A percentile compares a stretch with the other conserved stretches of the same genome.
Conservation (phyloP, 1,140 invertebrate species). For the Drosophila santomea region DNA sequence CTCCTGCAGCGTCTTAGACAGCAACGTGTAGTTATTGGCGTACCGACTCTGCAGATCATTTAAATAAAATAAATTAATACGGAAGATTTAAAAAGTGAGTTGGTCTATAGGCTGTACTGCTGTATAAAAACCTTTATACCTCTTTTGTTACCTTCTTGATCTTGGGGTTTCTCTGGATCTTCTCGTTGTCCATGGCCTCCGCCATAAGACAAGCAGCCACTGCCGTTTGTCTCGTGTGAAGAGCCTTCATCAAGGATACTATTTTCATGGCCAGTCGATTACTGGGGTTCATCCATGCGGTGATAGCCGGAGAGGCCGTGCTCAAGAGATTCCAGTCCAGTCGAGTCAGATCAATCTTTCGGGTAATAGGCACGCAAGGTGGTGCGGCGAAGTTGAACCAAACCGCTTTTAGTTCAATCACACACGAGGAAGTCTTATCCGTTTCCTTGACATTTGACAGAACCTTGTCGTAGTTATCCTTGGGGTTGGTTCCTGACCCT, state of each 20-base stretch:
- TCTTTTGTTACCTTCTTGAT: conserved; percentile 72
- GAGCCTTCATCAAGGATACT: conserved; percentile 90
- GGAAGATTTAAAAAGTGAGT: too few relatives aligned
- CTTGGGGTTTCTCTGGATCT: conserved; percentile 82
- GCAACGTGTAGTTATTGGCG: conserved; percentile 91
- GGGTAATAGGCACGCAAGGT: conserved; percentile 95
- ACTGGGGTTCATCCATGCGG: conserved; percentile 98
- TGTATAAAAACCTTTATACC: not conserved
- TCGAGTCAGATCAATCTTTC: conserved; percentile 97
- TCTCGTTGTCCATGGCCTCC: conserved; percentile 92
- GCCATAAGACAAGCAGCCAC: conserved; percentile 97
- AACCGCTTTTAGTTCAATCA: conserved; percentile 94
- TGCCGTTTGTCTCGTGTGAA: conserved; percentile 92
- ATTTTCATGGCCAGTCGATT: conserved; percentile 94
- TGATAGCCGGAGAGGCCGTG: conserved; percentile 97
- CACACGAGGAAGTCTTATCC: conserved; percentile 89
- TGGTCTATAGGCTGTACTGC: not conserved
- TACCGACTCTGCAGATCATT: conserved; percentile 92
- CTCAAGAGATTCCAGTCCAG: conserved; percentile 98
- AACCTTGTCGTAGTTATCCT: conserved; percentile 75
- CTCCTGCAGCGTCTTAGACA: conserved; percentile 96
- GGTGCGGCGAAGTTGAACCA: conserved; percentile 99
- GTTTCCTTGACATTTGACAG: conserved; percentile 77
- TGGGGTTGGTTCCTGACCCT: conserved; percentile 8
- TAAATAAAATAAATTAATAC: not conserved